Evolutionary conservation across 2,113 vertebrate genomes (phyloP).

Genomic region (Eleginops maclovinus): DNA sequence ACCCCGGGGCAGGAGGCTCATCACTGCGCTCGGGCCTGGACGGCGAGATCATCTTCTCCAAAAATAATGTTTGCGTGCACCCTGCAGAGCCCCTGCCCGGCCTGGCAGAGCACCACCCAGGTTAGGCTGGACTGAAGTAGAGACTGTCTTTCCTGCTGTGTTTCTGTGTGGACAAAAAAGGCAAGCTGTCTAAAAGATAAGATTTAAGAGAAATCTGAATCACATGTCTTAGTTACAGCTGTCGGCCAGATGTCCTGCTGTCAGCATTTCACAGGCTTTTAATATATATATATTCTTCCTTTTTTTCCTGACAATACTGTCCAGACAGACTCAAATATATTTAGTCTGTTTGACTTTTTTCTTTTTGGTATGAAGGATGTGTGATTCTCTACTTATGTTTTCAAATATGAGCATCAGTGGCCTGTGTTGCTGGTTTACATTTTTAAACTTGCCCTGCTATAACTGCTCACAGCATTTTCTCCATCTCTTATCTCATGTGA

Average conservation of each 20-base stretch:
- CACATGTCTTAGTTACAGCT: background rate
- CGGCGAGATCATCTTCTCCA: constrained; percentile 97
- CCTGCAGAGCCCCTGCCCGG: constrained; percentile 90
- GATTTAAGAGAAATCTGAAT: background rate
- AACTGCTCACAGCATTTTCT: background rate
- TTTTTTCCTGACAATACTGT: background rate
- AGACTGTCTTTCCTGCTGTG: background rate
- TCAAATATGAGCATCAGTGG: background rate
- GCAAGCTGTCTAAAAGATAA: background rate
- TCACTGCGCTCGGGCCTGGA: constrained; percentile 83
- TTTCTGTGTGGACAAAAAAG: background rate
- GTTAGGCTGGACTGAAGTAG: constrained; percentile 69
- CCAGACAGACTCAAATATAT: background rate
- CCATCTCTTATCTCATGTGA: background rate
- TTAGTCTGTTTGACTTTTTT: too few relatives aligned
- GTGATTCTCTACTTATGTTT: background rate
- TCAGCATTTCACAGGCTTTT: background rate
- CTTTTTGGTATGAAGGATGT: background rate
- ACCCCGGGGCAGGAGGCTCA: constrained; percentile 81
- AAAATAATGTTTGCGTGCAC: constrained; percentile 98
- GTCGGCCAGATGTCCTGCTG: background rate
- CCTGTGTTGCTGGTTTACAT: background rate
- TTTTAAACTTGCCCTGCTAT: background rate
- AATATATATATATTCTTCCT: background rate
- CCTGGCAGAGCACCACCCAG: constrained; percentile 94